Evolutionary conservation across 2,113 vertebrate species (phyloP).

Genomic region (Apus apus): DNA sequence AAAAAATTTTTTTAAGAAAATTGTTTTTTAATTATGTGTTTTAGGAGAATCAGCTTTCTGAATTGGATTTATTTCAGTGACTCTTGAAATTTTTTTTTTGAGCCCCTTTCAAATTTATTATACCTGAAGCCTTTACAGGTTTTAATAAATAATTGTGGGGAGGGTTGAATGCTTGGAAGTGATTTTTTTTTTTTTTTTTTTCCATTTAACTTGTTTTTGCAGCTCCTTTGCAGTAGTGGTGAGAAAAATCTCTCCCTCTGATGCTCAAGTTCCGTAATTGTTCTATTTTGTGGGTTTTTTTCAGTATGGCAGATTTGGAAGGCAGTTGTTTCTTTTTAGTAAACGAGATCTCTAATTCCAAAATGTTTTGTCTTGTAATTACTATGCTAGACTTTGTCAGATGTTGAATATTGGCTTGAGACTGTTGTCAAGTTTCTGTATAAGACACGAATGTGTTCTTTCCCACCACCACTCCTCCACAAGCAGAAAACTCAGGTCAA

Average conservation of each 20-base stretch:
- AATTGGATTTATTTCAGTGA: slow-evolving; percentile 30
- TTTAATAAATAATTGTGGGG: not conserved
- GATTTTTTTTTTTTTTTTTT: not conserved
- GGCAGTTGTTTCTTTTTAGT: slow-evolving; percentile 44
- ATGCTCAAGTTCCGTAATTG: not conserved
- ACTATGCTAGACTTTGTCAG: not conserved
- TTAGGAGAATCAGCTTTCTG: slow-evolving; percentile 10
- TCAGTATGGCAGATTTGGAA: slow-evolving; percentile 26
- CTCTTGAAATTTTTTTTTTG: not conserved
- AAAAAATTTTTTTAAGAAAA: slow-evolving; percentile 34
- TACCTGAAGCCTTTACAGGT: slow-evolving; percentile 7
- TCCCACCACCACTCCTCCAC: not conserved
- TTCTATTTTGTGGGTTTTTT: not conserved
- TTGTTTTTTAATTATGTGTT: slow-evolving; percentile 66
- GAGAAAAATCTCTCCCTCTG: not conserved
- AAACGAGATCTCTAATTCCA: not conserved
- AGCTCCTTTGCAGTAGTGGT: slow-evolving; percentile 32
- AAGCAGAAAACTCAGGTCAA: slow-evolving; percentile 55
- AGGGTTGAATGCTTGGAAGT: not conserved
- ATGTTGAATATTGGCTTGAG: slow-evolving; percentile 24
- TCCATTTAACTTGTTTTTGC: slow-evolving; percentile 21
- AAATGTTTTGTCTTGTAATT: not conserved
- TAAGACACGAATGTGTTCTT: not conserved
- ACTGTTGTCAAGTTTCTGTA: slow-evolving; percentile 45
- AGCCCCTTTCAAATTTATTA: not conserved